Conservation (phyloP, 2,888 invertebrate genomes). For the Coelopa pilipes region DNA sequence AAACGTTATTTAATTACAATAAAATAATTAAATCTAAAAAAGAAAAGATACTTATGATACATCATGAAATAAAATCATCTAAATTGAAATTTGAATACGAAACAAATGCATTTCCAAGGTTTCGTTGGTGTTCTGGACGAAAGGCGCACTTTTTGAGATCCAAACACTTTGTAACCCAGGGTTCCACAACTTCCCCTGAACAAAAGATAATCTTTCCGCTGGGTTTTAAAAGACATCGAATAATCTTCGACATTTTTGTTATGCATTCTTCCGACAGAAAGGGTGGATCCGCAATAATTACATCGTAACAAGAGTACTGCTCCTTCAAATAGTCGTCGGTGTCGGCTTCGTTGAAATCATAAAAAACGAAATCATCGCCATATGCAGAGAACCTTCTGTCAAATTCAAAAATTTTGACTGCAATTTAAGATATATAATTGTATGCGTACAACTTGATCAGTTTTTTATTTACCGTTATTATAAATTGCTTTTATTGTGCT, state of each 20-base stretch:
- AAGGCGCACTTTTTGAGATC: slow-evolving; percentile 76
- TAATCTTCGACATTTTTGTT: slow-evolving; percentile 81
- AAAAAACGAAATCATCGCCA: slow-evolving; percentile 82
- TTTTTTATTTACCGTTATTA: slow-evolving; percentile 47
- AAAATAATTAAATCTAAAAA: slow-evolving; percentile 38
- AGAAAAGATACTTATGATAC: neutral
- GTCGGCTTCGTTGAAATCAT: slow-evolving; percentile 88
- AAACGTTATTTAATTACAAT: slow-evolving; percentile 16
- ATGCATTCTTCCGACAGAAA: slow-evolving; percentile 94
- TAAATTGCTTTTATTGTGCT: slow-evolving; percentile 71
- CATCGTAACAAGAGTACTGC: slow-evolving; percentile 72
- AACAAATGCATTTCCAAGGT: slow-evolving; percentile 91
- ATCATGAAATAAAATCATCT: slow-evolving; percentile 64
- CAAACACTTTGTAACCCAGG: slow-evolving; percentile 74
- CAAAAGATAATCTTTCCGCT: slow-evolving; percentile 71
- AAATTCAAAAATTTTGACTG: slow-evolving; percentile 83
- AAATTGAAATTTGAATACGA: slow-evolving; percentile 90
- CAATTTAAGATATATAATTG: slow-evolving; percentile 55
- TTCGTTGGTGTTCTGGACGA: slow-evolving; percentile 85
- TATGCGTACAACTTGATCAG: neutral
- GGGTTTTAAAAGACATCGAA: slow-evolving; percentile 76
- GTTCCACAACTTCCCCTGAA: slow-evolving; percentile 85
- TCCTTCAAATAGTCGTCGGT: slow-evolving; percentile 72
- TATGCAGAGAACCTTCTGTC: slow-evolving; percentile 84
- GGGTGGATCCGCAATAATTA: slow-evolving; percentile 94